A percentile compares a stretch with the other conserved stretches of the same genome.
Conservation (phyloP, 2,113 vertebrate genomes). For the Quiscalus mexicanus region DNA sequence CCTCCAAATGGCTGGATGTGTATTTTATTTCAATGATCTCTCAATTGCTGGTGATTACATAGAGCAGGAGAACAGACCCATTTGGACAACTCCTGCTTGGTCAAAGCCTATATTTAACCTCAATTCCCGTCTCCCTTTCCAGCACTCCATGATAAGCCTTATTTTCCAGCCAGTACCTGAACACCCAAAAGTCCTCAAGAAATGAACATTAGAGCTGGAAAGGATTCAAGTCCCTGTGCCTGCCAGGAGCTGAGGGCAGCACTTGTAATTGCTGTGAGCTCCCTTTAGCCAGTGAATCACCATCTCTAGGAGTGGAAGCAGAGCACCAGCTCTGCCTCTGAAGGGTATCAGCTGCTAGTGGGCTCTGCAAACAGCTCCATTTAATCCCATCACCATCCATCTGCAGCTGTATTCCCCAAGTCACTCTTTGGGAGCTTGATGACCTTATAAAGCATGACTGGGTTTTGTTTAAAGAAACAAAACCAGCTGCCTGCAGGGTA, state of each 20-base stretch:
- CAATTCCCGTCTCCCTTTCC: not conserved
- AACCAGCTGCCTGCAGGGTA: not conserved
- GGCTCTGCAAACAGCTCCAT: not conserved
- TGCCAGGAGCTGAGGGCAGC: not conserved
- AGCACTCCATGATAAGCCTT: not conserved
- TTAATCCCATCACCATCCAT: not conserved
- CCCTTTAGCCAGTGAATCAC: not conserved
- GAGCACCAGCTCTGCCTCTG: not conserved
- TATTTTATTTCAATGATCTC: not conserved
- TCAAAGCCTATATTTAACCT: not conserved
- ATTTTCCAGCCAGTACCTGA: not conserved
- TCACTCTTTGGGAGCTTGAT: not conserved
- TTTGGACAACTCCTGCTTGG: not conserved
- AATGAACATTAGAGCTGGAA: not conserved
- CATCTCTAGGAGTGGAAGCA: not conserved
- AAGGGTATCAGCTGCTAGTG: not conserved
- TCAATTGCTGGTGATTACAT: not conserved
- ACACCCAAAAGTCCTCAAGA: not conserved
- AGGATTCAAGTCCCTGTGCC: not conserved
- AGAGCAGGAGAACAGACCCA: not conserved
- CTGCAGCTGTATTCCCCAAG: not conserved
- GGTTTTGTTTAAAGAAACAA: conserved; percentile 28
- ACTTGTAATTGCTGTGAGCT: not conserved
- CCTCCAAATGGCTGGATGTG: not conserved
- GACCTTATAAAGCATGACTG: conserved; percentile 19